These are phyloP conservation scores for Pao palembangensis DNA, from an alignment of 2,113 vertebrate species.

Conservation along the genomic window DNA sequence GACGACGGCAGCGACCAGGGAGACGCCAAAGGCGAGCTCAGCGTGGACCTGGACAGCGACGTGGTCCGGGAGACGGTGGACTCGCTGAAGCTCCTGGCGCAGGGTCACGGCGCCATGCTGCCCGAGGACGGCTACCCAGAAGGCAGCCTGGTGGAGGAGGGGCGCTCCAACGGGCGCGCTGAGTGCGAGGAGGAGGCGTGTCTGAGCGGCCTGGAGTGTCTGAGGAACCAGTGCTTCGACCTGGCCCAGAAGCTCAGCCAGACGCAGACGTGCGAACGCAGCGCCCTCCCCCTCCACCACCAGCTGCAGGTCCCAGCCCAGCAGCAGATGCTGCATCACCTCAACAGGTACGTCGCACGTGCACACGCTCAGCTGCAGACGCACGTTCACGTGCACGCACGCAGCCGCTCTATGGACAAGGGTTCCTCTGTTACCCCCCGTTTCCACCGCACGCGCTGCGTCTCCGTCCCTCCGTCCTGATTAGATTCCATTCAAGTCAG, in stretches of 20 bases:
- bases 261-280: conserved; percentile 61
- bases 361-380: conserved; percentile 14
- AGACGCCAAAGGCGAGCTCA: conserved; percentile 29
- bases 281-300: conserved; percentile 58
- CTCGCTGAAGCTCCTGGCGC: conserved; percentile 94
- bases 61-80: conserved; percentile 97
- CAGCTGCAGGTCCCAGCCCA: conserved; percentile 19
- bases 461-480: no score
- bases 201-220: conserved; percentile 95
- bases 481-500: no score
- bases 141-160: conserved; percentile 64
- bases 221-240: conserved; percentile 96
- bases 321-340: conserved; percentile 54
- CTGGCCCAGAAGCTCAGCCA: conserved; percentile 93
- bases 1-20: conserved; percentile 79
- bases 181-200: conserved; percentile 92
- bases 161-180: conserved; percentile 70
- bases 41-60: conserved; percentile 95
- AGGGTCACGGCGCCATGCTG: conserved; percentile 91
- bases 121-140: conserved; percentile 83
- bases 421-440: no score
- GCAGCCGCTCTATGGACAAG: no score
- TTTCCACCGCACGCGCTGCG: no score
- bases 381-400: conserved; percentile 39
- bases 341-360: conserved; percentile 48